Evolutionary conservation across 2,797 vertebrate genomes (phyloP), one percentile per base, ranked within the genome.

Genomic region (Cygnus olor): DNA sequence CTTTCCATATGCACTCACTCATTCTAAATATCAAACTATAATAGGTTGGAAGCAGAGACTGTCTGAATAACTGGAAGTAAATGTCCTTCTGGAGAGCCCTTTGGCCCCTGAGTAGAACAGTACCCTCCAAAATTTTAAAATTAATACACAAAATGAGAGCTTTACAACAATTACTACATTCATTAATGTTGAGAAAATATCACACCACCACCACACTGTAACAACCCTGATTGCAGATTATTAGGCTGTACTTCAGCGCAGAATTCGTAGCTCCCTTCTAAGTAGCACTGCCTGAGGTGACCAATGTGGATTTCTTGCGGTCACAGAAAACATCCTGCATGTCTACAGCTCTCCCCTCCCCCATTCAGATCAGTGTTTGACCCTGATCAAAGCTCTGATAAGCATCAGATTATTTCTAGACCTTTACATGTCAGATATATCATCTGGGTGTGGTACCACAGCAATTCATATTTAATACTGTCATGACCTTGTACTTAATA

Each of bases 341-440:
- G 30, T 72, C 70, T 72, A 40, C 40, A 80, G 16, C 14, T 69
- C 40, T 40, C 19, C n/a, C 57, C 6, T 4, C 49, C 5, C 22
- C 90, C 40, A 24, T 87, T 83, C 61, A 81, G 58, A n/a, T 56
- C 71, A 84, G 24, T 34, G 42, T 64, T 40, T 45, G 70, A 22
- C 28, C 34, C 61, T 77, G 24, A 56, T 80, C 53, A 63, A 76
- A 88, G n/a, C 32, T 93, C 83, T 80, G 83, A 80, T 85, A 93
- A 90, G 30, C 32, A 93, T 45, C 60, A 88, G 69, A 32, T 94
- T 65, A 77, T 89, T 86, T 93, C 44, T 49, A 90, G 64, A 70
- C 22, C 15, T 92, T 86, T 83, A 53, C 53, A 69, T 70, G 32
- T 49, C 45, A 82, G 49, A 80, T 71, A 45, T 91, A 93, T 81